Evolutionary conservation across 2,113 vertebrate genomes (phyloP).

Genomic region (Ictidomys tridecemlineatus): DNA sequence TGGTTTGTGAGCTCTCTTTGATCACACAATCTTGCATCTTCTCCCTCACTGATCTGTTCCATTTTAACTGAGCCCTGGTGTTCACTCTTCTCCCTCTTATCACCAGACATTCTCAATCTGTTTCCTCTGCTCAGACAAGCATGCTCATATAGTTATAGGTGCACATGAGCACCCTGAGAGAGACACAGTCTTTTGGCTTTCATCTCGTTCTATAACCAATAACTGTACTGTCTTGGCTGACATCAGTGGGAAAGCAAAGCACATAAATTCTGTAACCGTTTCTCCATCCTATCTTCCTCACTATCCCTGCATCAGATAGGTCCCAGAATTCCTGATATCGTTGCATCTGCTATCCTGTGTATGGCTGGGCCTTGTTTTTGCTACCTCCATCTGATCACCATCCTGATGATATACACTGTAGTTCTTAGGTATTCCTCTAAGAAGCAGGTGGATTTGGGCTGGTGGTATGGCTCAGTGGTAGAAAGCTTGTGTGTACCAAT

Average conservation of each 20-base stretch:
- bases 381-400: not conserved
- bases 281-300: not conserved
- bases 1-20: not conserved
- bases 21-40: not conserved
- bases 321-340: not conserved
- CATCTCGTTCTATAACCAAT: not conserved
- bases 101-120: not conserved
- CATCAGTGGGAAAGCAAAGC: not conserved
- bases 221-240: not conserved
- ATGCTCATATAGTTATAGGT: not conserved
- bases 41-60: not conserved
- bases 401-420: not conserved
- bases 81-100: not conserved
- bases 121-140: not conserved
- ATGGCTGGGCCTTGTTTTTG: not conserved
- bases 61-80: not conserved
- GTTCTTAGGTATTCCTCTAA: not conserved
- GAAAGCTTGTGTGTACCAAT: not conserved
- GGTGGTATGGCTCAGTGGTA: not conserved
- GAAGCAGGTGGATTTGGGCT: not conserved
- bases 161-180: not conserved
- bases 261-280: not conserved
- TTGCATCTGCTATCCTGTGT: rapidly evolving
- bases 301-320: too few species aligned
- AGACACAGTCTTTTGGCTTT: not conserved